Conservation (phyloP, 2,797 vertebrate genomes). For the Stomatorhinus walkeri region DNA sequence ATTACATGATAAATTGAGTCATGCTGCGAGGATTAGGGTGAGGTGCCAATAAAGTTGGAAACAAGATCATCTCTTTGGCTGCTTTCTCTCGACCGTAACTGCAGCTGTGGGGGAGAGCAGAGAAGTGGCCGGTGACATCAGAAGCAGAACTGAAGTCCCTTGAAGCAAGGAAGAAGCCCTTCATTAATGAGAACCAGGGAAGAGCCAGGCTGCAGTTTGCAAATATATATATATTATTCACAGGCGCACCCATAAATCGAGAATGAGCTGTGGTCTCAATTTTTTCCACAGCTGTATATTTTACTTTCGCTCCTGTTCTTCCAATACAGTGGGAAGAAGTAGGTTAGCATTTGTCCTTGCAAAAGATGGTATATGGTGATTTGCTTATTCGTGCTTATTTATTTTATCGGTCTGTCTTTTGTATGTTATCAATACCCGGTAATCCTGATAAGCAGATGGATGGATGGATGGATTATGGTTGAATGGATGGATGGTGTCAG, state of each 20-base stretch:
- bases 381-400: not conserved
- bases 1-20: not conserved
- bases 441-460: not conserved
- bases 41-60: not conserved
- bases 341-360: not conserved
- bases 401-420: not conserved
- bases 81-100: not conserved
- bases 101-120: not conserved
- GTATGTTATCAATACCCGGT: not conserved
- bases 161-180: not conserved
- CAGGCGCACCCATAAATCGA: not conserved
- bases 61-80: not conserved
- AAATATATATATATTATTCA: not conserved
- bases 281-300: not conserved
- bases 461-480: not conserved
- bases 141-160: not conserved
- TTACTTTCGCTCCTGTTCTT: not conserved
- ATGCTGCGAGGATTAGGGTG: not conserved
- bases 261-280: not conserved
- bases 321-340: not conserved
- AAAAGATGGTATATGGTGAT: not conserved
- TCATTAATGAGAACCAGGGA: not conserved
- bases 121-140: not conserved
- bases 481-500: not conserved
- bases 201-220: not conserved